Percentiles rank a stretch among this genome's conserved stretches.
These are phyloP conservation scores for Papilio glaucus DNA, from an alignment of 1,140 invertebrate genomes.

Conservation along the genomic window DNA sequence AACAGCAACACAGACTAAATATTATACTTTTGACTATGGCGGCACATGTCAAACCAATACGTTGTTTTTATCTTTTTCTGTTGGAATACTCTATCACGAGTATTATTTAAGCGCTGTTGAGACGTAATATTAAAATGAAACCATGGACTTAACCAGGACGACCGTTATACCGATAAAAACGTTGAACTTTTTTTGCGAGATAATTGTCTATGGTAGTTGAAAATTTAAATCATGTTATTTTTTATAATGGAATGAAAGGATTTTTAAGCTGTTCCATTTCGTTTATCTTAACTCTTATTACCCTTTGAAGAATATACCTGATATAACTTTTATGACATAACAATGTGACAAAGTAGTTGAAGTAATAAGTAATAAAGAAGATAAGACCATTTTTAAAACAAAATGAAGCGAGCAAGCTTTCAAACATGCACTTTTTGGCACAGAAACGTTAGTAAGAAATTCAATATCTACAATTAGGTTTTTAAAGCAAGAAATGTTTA, in stretches of 20 bases:
- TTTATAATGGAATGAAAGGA: not conserved
- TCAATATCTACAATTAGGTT: not conserved
- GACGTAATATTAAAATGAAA: not conserved
- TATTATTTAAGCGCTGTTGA: constrained; percentile 55
- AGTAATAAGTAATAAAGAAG: too few species aligned
- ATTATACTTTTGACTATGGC: constrained; percentile 41
- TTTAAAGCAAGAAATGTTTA: not conserved
- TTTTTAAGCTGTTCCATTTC: not conserved
- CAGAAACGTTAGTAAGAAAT: constrained; percentile 3
- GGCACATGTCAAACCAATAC: constrained; percentile 36
- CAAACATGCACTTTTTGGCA: constrained; percentile 26
- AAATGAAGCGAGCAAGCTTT: constrained; percentile 36
- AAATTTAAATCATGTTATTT: not conserved
- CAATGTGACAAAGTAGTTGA: too few species aligned
- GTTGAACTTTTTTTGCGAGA: too few species aligned
- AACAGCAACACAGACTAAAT: constrained; percentile 36
- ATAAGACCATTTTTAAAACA: constrained; percentile 1
- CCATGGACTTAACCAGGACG: not conserved
- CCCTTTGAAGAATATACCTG: too few species aligned
- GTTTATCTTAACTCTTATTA: too few species aligned
- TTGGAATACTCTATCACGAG: constrained; percentile 73
- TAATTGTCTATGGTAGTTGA: not conserved
- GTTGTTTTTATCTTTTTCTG: constrained; percentile 62
- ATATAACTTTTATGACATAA: too few species aligned
- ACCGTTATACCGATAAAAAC: too few species aligned